Base-by-base conservation (phyloP, 2,113 vertebrate species). In the Semnopithecus entellus region DNA sequence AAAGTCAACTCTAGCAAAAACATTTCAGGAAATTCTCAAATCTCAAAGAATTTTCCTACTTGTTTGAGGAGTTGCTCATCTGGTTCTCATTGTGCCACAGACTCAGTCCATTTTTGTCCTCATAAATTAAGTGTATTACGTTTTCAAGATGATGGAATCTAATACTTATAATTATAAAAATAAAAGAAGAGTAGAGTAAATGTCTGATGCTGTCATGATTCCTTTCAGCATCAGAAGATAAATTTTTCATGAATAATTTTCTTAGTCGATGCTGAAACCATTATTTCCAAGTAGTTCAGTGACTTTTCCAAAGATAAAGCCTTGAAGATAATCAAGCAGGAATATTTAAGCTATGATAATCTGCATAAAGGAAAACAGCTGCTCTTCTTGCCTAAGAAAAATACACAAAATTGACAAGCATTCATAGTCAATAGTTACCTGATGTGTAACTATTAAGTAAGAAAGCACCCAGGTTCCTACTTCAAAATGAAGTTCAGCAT, bases 281-380 rank as follows among this genome's bases (percentile, higher is more conserved):
- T 93, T 92, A 79, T 93, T 89, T 95, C 84, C 70, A 88, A 96
- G 93, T n/a, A 85, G 76, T 55, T 95, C 76, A 2, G 48, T 85
- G 13, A 50, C 75, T 97, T 91, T 90, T 92, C 52, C 70, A 22
- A 96, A 93, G 91, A 79, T 76, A 82, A 93, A 88, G 73, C 45
- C 50, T 70, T 88, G 82, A 83, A 61, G 40, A 72, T 87, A 86
- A 97, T 91, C 86, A 84, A 91, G 43, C 82, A 40, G 25, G 82
- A 61, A 89, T 8, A 38, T 27, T 43, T n/a, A 66, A 66, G 59
- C 48, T 11, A 11, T 55, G 52, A 61, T 2, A 20, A 64, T 50
- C 18, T 2, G 3, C 86, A 45, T 61, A 70, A 93, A 93, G 86
- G 40, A 45, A 95, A 91, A 48, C 2, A 91, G 86, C 68, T 57